Conservation (phyloP, 2,113 vertebrate genomes). For the Mus musculus region GRCm39 chr11:8818501-8819000, state of each 20-base stretch:
- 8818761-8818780: no score
- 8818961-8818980: fast-evolving
- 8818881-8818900: no score
- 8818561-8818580: neutral
- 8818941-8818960: no score
- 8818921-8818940: neutral
- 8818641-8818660: neutral
- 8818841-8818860: neutral
- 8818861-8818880: no score
- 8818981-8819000: fast-evolving
- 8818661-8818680: neutral
- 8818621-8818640: neutral
- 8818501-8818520: neutral
- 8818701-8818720: neutral
- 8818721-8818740: no score
- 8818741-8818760: neutral
- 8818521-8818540: constrained; percentile 46
- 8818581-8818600: neutral
- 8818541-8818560: neutral
- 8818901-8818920: neutral
- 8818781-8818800: neutral
- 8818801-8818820: no score
- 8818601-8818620: constrained; percentile 14
- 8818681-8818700: neutral
- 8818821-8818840: neutral